Base-by-base conservation (phyloP, 1,140 invertebrate species). In the Piezodorus guildinii region DNA sequence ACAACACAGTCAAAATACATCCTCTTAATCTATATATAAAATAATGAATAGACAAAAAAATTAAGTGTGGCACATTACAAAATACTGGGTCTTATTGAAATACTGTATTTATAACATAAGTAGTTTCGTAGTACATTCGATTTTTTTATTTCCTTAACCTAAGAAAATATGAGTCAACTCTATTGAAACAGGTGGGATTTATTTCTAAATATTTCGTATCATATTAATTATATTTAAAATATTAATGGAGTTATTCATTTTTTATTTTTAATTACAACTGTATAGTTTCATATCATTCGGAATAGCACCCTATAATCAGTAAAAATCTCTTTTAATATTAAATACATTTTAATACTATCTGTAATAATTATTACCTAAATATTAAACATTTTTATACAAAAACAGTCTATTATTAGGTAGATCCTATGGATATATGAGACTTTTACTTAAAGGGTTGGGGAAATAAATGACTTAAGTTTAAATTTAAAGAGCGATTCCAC, bases 161-260 rank as follows among this genome's bases (percentile, higher is more conserved):
- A 56, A 56, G 23, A 56, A 56, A 56, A 56, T 23, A 56, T 8
- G 23, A 56, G 23, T 3, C 23, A 27, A 56, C 17, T 23, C 15
- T 56, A 23, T 25, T 56, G 52, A 56, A 23, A 56, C 23, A 56
- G 52, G 52, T 56, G 52, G 52, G 52, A 56, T 39, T 56, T 56
- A 1, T 56, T 56, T 23, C 23, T 56, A 23, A 56, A 25, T 3
- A 56, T 16, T 56, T 25, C 12, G 9, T 23, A 10, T 8, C 9
- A 56, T 56, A 56, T 56, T 39, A 56, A 23, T 16, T 23, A 56
- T 23, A 23, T 16, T 23, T 23, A 56, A 23, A n/a, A 56, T 10
- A 23, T 16, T 23, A 56, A 23, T 56, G 15, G 17, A 16, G 12
- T 52, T 14, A 52, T 23, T 21, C 5, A 15, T 25, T 56, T 23